Conservation (phyloP, 1,140 invertebrate genomes). For the Dreissena rostriformis region DNA sequence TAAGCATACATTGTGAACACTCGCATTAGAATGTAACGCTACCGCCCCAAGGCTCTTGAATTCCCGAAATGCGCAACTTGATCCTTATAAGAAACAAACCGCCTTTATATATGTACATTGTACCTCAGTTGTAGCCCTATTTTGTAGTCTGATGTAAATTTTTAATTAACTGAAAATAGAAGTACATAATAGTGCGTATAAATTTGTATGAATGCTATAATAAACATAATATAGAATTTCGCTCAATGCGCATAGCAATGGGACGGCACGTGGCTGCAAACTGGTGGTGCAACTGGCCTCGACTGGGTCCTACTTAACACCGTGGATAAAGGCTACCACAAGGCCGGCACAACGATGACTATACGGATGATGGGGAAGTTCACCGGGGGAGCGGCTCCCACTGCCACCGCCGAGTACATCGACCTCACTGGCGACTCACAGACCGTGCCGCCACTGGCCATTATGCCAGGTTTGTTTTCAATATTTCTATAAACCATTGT, state of each 20-base stretch:
- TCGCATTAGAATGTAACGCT: too few relatives aligned
- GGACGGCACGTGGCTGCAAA: constrained; percentile 56
- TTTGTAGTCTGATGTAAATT: too few relatives aligned
- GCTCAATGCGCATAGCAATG: constrained; percentile 49
- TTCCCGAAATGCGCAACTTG: too few relatives aligned
- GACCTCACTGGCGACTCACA: constrained; percentile 59
- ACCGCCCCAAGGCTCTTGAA: too few relatives aligned
- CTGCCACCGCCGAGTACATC: constrained; percentile 43
- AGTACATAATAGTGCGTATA: too few relatives aligned
- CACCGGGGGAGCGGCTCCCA: constrained; percentile 26
- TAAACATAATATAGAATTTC: too few relatives aligned
- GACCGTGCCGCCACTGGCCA: constrained; percentile 39
- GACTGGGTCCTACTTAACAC: constrained; percentile 56
- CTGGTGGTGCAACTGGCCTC: constrained; percentile 14
- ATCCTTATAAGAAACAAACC: too few relatives aligned
- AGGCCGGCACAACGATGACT: constrained; percentile 46
- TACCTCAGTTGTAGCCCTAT: too few relatives aligned
- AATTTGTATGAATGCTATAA: too few relatives aligned
- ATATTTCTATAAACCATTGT: not conserved
- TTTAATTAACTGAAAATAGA: too few relatives aligned
- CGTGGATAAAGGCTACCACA: constrained; percentile 58
- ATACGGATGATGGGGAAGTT: constrained; percentile 62
- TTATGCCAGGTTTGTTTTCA: constrained; percentile 20
- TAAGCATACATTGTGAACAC: too few relatives aligned
- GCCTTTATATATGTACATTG: too few relatives aligned